Evolutionary conservation across 2,888 invertebrate genomes (phyloP), one percentile per base, ranked within the genome.

Genomic region (Tortrix viridana): DNA sequence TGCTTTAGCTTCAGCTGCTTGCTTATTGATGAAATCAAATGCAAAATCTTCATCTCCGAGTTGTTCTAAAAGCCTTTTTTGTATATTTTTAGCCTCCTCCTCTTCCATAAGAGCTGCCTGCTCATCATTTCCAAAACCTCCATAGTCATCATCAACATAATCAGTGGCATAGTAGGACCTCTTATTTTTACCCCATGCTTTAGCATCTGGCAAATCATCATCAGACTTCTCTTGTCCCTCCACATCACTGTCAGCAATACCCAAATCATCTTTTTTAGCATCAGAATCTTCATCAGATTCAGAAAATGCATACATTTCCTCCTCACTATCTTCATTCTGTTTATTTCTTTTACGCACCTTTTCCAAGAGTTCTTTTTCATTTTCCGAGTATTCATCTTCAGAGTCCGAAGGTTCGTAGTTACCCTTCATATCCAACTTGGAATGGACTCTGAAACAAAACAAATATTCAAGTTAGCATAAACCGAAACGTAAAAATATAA

Each of bases 151-250:
- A 90, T 98, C 98, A 16, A 97, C 95, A 85, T 96, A 97, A 89
- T 98, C 98, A 0, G 97, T 96, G 55, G 96, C 95, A 86, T 98
- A 98, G 82, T 95, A 98, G 38, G 94, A 93, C 64, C 92, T 93
- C 74, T 96, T 96, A 70, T 95, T 95, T 77, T 95, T 95, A 49
- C 98, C 98, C 98, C 98, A 98, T 19, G 97, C 97, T 85, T 96
- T 95, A 2, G 94, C 93, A 82, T 97, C 94, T 0, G 97, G 97
- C 67, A 97, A 88, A 75, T 95, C 94, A 80, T 94, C 94, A 74
- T 95, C 94, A 23, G 93, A 92, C 67, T 94, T 93, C 66, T 94
- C 94, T 69, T 95, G 94, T 0, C 95, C 95, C 81, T 97, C 97
- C 9, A 97, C 94, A 84, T 98, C 97, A 85, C 95, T 95, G 64